Percentiles rank a stretch among this genome's conserved stretches.
These are phyloP conservation scores for Scaptomyza hsui DNA, from an alignment of 1,140 invertebrate species.

Conservation along the genomic window DNA sequence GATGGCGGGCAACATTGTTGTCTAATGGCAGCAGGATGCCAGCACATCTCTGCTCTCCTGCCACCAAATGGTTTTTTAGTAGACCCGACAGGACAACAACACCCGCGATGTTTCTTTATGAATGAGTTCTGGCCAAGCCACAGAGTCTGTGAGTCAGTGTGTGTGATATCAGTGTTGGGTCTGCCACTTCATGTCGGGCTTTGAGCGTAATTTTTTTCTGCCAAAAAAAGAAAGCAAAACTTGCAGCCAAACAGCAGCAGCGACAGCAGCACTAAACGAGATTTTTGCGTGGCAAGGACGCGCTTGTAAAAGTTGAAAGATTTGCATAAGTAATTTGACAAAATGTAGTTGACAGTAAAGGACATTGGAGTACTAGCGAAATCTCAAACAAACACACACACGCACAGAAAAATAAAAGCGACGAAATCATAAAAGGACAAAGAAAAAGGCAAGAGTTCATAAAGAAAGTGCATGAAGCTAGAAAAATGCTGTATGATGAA, in stretches of 20 bases:
- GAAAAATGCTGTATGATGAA: slow-evolving; percentile 54
- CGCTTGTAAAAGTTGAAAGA: slow-evolving; percentile 82
- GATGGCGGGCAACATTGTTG: slow-evolving; percentile 70
- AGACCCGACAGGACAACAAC: slow-evolving; percentile 45
- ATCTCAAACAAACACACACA: slow-evolving; percentile 49
- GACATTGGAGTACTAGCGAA: slow-evolving; percentile 54
- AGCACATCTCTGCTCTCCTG: slow-evolving; percentile 23
- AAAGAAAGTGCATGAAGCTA: slow-evolving; percentile 44
- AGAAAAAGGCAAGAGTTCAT: slow-evolving; percentile 39
- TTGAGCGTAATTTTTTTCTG: slow-evolving; percentile 67
- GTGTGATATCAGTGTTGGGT: slow-evolving; percentile 60
- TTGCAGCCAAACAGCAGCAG: slow-evolving; percentile 21
- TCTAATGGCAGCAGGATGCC: slow-evolving; percentile 55
- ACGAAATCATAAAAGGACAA: slow-evolving; percentile 55
- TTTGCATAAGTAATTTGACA: slow-evolving; percentile 83
- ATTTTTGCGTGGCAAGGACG: slow-evolving; percentile 74
- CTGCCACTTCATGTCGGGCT: slow-evolving; percentile 74
- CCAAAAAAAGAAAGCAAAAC: slow-evolving; percentile 41
- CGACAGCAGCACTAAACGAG: slow-evolving; percentile 61
- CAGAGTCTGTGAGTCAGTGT: slow-evolving; percentile 31
- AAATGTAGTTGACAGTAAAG: slow-evolving; percentile 82
- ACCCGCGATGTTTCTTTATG: slow-evolving; percentile 37
- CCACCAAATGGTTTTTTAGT: slow-evolving; percentile 76
- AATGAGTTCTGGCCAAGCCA: slow-evolving; percentile 38
- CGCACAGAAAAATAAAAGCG: slow-evolving; percentile 45